Evolutionary conservation across 2,113 vertebrate genomes (phyloP).

Genomic region (Tragelaphus buxtoni): DNA sequence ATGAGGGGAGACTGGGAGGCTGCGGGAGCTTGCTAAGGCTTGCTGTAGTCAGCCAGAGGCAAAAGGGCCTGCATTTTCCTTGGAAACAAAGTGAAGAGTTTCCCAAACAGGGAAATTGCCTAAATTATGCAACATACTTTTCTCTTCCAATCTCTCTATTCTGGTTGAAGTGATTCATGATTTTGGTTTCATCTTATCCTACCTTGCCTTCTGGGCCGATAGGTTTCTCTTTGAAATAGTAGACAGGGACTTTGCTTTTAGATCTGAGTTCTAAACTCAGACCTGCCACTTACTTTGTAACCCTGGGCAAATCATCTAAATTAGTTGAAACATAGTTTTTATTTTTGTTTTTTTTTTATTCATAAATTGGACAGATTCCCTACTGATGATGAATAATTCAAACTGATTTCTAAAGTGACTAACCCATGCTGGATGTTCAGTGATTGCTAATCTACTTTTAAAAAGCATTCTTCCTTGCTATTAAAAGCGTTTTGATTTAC

Average conservation of each 20-base stretch:
- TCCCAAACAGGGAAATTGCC: constrained; percentile 74
- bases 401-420: background rate
- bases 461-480: background rate
- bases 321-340: background rate
- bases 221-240: background rate
- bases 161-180: constrained; percentile 25
- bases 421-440: background rate
- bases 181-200: background rate
- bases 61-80: constrained; percentile 64
- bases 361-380: background rate
- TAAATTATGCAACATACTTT: constrained; percentile 70
- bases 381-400: background rate
- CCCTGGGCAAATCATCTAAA: background rate
- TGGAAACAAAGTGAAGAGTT: constrained; percentile 66
- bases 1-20: background rate
- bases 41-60: constrained; percentile 56
- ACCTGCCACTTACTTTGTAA: background rate
- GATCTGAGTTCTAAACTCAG: background rate
- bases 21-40: constrained; percentile 49
- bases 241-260: background rate
- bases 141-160: constrained; percentile 55
- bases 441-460: background rate
- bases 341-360: background rate
- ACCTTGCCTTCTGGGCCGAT: background rate
- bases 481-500: background rate